Evolutionary conservation across 2,113 vertebrate species (phyloP).

Genomic region (Oreochromis spilurus): DNA sequence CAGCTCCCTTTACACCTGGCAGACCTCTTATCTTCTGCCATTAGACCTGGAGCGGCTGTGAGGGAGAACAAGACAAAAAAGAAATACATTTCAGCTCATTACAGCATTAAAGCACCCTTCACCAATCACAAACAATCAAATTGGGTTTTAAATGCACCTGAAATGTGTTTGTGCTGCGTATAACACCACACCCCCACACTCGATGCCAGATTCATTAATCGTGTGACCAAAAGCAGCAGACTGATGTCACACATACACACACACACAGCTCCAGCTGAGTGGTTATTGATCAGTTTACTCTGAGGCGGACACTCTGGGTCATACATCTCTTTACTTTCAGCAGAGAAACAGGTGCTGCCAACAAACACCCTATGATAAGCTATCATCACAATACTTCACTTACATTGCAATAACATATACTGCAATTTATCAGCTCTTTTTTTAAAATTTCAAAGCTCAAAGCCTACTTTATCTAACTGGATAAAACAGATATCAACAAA

Average conservation of each 20-base stretch:
- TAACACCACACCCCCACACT: neutral
- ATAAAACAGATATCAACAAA: neutral
- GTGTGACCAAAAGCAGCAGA: neutral
- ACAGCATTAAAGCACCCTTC: neutral
- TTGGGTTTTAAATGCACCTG: neutral
- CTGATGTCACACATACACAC: neutral
- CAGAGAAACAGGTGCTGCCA: neutral
- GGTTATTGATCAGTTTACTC: neutral
- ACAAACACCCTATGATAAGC: neutral
- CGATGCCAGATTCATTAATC: neutral
- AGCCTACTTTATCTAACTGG: neutral
- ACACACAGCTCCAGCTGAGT: neutral
- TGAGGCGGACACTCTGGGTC: neutral
- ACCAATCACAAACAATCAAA: neutral
- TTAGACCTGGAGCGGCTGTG: slow-evolving; percentile 93
- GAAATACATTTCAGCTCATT: neutral
- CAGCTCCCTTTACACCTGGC: slow-evolving; percentile 21
- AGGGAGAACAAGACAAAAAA: neutral
- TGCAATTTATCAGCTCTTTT: neutral
- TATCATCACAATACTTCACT: neutral
- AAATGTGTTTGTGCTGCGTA: neutral
- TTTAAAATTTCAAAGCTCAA: neutral
- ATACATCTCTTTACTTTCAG: neutral
- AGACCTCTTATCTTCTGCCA: slow-evolving; percentile 82
- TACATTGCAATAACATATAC: neutral